These are phyloP conservation scores for Eledone cirrhosa DNA, from an alignment of 2,888 invertebrate species.

Conservation along the genomic window DNA sequence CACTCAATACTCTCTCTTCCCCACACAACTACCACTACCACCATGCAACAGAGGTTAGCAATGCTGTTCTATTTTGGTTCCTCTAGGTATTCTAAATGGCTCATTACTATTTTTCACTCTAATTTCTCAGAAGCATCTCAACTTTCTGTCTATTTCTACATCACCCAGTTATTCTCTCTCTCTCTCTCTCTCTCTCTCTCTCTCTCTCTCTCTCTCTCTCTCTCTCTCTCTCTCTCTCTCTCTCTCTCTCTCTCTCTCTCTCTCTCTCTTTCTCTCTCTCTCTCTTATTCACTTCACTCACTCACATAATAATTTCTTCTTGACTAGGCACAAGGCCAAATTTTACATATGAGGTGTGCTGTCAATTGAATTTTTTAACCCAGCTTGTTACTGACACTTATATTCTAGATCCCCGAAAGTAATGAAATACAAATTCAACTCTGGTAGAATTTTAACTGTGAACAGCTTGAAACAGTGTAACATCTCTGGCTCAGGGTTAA, in stretches of 20 bases:
- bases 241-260: neutral
- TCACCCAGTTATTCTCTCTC: neutral
- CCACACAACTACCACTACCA: too few relatives aligned
- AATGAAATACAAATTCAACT: too few relatives aligned
- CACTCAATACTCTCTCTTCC: too few relatives aligned
- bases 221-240: neutral
- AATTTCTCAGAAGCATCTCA: neutral
- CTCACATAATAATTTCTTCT: too few relatives aligned
- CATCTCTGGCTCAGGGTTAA: too few relatives aligned
- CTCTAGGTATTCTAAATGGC: neutral
- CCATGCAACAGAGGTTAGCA: neutral
- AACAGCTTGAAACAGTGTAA: too few relatives aligned
- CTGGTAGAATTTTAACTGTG: too few relatives aligned
- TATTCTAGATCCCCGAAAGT: too few relatives aligned
- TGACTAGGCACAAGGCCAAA: too few relatives aligned
- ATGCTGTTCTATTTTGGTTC: neutral
- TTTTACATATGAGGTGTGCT: too few relatives aligned
- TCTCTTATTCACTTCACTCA: neutral
- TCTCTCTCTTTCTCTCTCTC: neutral
- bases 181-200: constrained; percentile 3
- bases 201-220: neutral
- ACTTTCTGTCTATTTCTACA: neutral
- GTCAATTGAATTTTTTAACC: neutral
- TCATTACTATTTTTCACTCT: neutral
- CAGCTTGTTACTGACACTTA: neutral